Evolutionary conservation across 2,797 vertebrate species (phyloP).

Genomic region (Loriculus beryllinus): DNA sequence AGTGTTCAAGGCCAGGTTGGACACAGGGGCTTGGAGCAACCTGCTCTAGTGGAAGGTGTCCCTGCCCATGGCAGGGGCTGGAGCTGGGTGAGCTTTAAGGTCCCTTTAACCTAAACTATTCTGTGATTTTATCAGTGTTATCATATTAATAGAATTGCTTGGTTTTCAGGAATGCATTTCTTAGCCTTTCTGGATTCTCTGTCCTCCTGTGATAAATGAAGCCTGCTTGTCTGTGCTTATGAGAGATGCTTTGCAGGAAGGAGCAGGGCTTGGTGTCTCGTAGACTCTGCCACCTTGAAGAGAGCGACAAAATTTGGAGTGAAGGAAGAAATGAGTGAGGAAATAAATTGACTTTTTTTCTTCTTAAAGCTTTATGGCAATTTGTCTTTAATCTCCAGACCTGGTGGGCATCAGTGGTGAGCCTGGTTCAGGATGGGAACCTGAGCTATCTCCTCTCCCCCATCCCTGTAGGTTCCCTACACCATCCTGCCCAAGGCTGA

Average conservation of each 20-base stretch:
- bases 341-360: background rate
- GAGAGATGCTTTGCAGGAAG: background rate
- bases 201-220: background rate
- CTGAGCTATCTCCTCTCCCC: background rate
- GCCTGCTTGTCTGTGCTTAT: background rate
- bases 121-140: background rate
- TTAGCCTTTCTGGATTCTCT: background rate
- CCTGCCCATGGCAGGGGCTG: fast-evolving
- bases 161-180: background rate
- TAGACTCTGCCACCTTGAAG: background rate
- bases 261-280: fast-evolving
- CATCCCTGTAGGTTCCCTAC: background rate
- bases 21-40: background rate
- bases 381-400: background rate
- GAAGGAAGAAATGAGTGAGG: background rate
- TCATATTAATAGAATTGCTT: background rate
- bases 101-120: background rate
- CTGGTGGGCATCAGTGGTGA: background rate
- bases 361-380: background rate
- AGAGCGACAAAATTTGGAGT: background rate
- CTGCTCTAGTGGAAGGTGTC: background rate
- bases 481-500: background rate
- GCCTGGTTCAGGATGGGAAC: background rate
- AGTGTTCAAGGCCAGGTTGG: background rate
- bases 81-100: background rate